Evolutionary conservation across 2,797 vertebrate genomes (phyloP).

Genomic region (Muscicapa comitata): DNA sequence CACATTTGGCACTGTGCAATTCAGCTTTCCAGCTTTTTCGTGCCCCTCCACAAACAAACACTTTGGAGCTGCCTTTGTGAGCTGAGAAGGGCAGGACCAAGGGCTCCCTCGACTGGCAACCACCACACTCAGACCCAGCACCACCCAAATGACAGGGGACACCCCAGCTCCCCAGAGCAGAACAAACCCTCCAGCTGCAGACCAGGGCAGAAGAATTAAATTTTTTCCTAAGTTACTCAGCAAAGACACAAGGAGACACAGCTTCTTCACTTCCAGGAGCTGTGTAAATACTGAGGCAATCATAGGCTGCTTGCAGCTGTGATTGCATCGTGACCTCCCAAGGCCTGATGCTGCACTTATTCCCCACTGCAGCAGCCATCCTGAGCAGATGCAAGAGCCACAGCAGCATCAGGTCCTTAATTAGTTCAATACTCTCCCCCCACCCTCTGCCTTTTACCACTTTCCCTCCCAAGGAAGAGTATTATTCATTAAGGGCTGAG

Average conservation of each 20-base stretch:
- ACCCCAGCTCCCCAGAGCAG: not conserved
- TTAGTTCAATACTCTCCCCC: not conserved
- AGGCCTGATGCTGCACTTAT: not conserved
- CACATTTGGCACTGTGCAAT: not conserved
- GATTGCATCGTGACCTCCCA: accelerated
- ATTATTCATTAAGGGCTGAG: conserved; percentile 65
- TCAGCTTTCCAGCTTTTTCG: not conserved
- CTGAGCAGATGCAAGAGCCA: not conserved
- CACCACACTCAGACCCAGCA: accelerated
- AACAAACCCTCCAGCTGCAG: not conserved
- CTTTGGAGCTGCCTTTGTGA: not conserved
- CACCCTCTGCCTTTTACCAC: not conserved
- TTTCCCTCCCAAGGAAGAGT: conserved; percentile 56
- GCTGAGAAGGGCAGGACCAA: not conserved
- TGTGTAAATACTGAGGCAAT: accelerated
- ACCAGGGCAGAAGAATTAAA: not conserved
- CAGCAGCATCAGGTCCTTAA: not conserved
- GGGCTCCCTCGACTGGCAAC: not conserved
- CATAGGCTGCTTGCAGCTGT: not conserved
- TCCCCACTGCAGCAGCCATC: not conserved
- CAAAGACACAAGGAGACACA: not conserved
- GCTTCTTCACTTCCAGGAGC: not conserved
- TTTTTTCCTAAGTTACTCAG: not conserved
- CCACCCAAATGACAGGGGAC: not conserved
- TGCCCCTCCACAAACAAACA: not conserved